A percentile compares a stretch with the other conserved stretches of the same genome.
Evolutionary conservation across 2,797 vertebrate genomes (phyloP).

Genomic region (Aphelocoma californica): DNA sequence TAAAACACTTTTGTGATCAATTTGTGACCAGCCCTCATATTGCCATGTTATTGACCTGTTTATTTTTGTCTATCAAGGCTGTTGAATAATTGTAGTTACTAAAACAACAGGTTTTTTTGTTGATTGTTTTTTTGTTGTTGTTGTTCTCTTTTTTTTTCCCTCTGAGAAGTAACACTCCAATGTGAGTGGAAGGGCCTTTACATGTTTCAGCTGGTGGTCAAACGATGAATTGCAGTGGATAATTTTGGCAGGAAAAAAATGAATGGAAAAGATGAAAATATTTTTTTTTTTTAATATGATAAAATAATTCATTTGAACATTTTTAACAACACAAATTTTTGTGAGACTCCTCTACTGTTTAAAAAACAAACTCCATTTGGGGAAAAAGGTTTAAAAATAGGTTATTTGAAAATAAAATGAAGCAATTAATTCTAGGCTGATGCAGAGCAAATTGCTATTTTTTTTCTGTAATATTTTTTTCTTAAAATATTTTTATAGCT

Average conservation of each 20-base stretch:
- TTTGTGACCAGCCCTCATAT: not conserved
- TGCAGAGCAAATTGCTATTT: not conserved
- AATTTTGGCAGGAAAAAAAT: not conserved
- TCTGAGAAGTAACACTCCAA: not conserved
- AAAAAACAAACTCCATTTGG: not conserved
- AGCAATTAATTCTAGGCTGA: not conserved
- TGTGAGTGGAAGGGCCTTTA: not conserved
- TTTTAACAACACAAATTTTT: not conserved
- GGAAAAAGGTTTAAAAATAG: not conserved
- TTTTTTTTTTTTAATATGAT: not conserved
- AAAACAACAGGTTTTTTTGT: accelerated
- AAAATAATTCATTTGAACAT: not conserved
- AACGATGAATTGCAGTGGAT: not conserved
- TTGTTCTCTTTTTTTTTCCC: not conserved
- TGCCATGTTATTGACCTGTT: not conserved
- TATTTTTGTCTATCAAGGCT: not conserved
- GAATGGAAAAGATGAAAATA: not conserved
- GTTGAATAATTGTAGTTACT: not conserved
- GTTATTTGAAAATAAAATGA: slow-evolving; percentile 37
- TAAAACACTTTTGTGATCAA: not conserved
- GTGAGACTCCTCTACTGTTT: not conserved
- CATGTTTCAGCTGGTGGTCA: not conserved
- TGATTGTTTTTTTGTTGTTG: not conserved
- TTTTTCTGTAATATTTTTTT: not conserved
- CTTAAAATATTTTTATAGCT: not conserved